Evolutionary conservation across 2,797 vertebrate genomes (phyloP), one percentile per base, ranked within the genome.

Genomic region (Xenopus petersii): DNA sequence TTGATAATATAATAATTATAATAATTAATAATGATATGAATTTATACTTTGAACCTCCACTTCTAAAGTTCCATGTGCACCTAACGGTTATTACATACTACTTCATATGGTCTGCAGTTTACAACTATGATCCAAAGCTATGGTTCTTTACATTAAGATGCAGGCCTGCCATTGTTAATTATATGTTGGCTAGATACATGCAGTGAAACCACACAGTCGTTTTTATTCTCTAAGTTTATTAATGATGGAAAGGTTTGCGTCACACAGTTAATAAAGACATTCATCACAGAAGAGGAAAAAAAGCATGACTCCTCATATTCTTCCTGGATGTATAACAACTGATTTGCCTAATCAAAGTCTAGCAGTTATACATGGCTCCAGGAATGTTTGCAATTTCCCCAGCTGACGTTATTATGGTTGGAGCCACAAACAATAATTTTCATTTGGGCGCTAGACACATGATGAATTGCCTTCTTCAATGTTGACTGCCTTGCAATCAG

Each of bases 361-460:
- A 51, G 17, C 12, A 49, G n/a, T 51, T 67, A 1, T 51, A 51
- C 21, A 67, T 51, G 64, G 64, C 30, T 67, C 12, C 10, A 67
- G 16, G 26, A 69, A 56, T 58, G 33, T 15, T 30, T 58, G 67
- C 10, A 56, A 69, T 58, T 69, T 30, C 64, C 26, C 10, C 10
- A 10, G 66, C 48, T 13, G 66, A 33, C 15, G 10, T 17, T 30
- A 55, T 67, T 26, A 12, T 46, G 11, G 10, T 42, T 58, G 26
- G 49, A 58, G 54, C 54, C 51, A 46, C 12, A 46, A 58, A 46
- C 12, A 46, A 58, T 69, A 8, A 69, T 69, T 67, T 56, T 56
- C 16, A 10, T 46, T 33, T 58, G 24, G 54, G 11, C 26, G 12
- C 16, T 0, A 33, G 49, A 46, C 67, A 42, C 5, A 69, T 69